Evolutionary conservation across 2,888 invertebrate species (phyloP), one percentile per base, ranked within the genome.

Genomic region (Clusia tigrina): DNA sequence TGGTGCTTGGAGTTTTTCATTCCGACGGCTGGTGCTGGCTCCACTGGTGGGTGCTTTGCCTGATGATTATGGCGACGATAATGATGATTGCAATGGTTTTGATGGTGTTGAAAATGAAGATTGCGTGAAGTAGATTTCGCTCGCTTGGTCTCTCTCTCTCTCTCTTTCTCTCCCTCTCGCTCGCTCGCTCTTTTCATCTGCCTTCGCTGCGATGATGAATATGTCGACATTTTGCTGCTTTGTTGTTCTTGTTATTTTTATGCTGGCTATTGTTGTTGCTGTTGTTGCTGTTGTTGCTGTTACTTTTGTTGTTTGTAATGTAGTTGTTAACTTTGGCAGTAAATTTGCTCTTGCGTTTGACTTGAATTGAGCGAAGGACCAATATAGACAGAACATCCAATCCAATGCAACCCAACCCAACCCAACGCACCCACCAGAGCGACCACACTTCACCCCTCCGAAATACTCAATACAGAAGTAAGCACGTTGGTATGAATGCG

Each of bases 1-100:
- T n/a, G n/a, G n/a, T 67, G 66, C 65, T 26, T 32, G 12, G 25
- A 26, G n/a, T 23, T 23, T 23, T 18, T 17, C 51, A 9, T 37
- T 37, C 17, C 24, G 42, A 20, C 22, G 18, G 37, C 25, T 54
- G 38, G 38, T 42, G 59, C 62, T n/a, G 66, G 69, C 74, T 74
- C 81, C 78, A 81, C 81, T 78, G 80, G 80, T 80, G 80, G 81
- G 81, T 80, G 78, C 80, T 80, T 80, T 77, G 72, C 76, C 76
- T 80, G 79, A 80, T 81, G 81, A 79, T 80, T 81, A 80, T 80
- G 80, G 80, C 78, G 78, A 79, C 74, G 81, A 81, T 81, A 80
- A 80, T 81, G 80, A 78, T 81, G 81, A 80, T 80, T 79, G 80
- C 77, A 77, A 80, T 80, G 80, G 80, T 71, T 80, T 78, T 80